Base-by-base conservation (phyloP, 2,797 vertebrate species). In the Heliangelus exortis region DNA sequence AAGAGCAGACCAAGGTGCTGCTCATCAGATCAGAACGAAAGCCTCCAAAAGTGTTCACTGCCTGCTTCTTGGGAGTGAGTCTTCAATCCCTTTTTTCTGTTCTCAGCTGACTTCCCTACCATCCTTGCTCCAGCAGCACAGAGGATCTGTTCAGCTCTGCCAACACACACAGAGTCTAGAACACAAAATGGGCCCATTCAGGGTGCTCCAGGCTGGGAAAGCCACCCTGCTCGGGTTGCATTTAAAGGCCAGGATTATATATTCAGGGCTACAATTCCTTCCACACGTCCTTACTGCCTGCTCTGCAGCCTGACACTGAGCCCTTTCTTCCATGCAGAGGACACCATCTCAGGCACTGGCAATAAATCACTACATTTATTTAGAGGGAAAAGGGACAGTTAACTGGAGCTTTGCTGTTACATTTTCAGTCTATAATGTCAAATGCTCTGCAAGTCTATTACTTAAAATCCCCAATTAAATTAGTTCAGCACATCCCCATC, bases 131-230 rank as follows among this genome's bases (percentile, higher is more conserved):
- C 5, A 3, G 89, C 92, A 88, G 89, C 86, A 87, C 75, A 76
- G 92, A 94, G 81, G 84, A 67, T 63, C 22, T 43, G 87, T 89
- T 83, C 18, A 89, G 68, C 89, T 79, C 92, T 88, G 96, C 96
- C 96, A 97, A 94, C 72, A 86, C 10, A 95, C 81, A 97, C 94
- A 67, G 59, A 69, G 82, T 81, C 94, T 84, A 53, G 71, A 75
- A 59, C 34, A 93, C 69, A 96, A 77, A 96, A 94, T 65, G 75
- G 88, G 65, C 89, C 93, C 92, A 95, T 96, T 97, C 93, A 95
- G 89, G 75, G 55, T 1, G 69, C 94, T 93, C 76, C 82, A 73
- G 71, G 89, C 84, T 53, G 81, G 92, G 88, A 90, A 93, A 95
- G 75, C 65, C 74, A 76, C 83, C 1, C 2, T 0, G 10, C 91